A percentile compares a stretch with the other conserved stretches of the same genome.
Evolutionary conservation across 1,140 invertebrate genomes (phyloP).

Genomic region (Anthonomus grandis): DNA sequence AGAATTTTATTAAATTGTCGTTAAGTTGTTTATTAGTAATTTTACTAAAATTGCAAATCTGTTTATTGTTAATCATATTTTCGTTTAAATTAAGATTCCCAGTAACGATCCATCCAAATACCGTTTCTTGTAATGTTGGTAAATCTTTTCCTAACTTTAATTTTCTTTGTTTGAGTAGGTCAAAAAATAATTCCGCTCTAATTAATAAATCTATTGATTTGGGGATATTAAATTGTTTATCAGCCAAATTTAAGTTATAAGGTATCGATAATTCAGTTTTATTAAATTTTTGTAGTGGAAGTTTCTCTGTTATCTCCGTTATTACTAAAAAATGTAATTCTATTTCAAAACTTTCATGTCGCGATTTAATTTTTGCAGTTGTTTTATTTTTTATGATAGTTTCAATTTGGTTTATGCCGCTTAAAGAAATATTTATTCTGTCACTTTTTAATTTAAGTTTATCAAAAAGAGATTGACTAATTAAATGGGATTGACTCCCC

Average conservation of each 20-base stretch:
- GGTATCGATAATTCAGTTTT: constrained; percentile 2
- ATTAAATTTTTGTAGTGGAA: constrained; percentile 11
- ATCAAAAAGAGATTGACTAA: constrained; percentile 7
- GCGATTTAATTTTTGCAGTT: constrained; percentile 9
- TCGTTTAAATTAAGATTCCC: constrained; percentile 1
- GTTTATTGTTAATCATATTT: background rate
- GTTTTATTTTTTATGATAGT: constrained; percentile 7
- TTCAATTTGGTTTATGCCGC: constrained; percentile 12
- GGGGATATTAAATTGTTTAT: constrained; percentile 32
- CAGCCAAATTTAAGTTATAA: constrained; percentile 30
- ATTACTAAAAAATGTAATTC: constrained; percentile 22
- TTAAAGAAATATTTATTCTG: constrained; percentile 7
- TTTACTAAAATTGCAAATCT: constrained; percentile 5
- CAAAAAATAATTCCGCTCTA: constrained; percentile 39
- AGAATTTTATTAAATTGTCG: constrained; percentile 16
- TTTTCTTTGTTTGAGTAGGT: constrained; percentile 32
- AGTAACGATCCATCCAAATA: constrained; percentile 37
- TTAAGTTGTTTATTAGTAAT: constrained; percentile 9
- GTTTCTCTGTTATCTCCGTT: constrained; percentile 9
- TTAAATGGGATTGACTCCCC: constrained; percentile 23
- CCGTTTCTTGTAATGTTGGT: constrained; percentile 35
- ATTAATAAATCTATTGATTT: constrained; percentile 38
- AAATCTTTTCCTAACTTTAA: constrained; percentile 30
- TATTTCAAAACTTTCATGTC: constrained; percentile 7
- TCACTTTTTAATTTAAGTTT: constrained; percentile 15